Conservation (phyloP, 2,113 vertebrate species). For the Crotalus viridis region DNA sequence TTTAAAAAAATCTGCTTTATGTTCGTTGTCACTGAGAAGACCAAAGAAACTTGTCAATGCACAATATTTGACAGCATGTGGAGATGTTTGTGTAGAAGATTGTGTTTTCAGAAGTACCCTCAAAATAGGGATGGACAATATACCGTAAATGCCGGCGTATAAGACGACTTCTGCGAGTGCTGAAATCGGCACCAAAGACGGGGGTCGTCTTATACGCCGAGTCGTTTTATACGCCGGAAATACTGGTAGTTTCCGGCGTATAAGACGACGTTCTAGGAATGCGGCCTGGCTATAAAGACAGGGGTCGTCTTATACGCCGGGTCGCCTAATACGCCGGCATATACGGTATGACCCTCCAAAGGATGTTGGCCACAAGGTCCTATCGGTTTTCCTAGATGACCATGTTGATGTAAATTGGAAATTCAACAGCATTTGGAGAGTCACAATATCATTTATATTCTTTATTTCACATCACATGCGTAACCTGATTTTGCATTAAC, state of each 20-base stretch:
- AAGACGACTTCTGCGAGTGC: too few species aligned
- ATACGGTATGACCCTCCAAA: background rate
- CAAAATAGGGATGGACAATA: background rate
- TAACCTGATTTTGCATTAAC: background rate
- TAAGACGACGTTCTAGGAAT: too few species aligned
- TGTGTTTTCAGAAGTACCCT: background rate
- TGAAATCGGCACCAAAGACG: too few species aligned
- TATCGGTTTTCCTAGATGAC: background rate
- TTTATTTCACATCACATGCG: background rate
- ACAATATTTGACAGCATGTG: background rate
- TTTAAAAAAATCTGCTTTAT: background rate
- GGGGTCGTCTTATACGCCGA: too few species aligned
- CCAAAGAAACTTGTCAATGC: background rate
- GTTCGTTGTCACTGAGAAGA: background rate
- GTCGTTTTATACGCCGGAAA: too few species aligned
- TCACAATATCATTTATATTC: background rate
- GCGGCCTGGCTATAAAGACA: too few species aligned
- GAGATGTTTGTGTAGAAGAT: background rate
- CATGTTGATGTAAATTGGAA: background rate
- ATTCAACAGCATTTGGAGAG: background rate
- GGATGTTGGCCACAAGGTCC: background rate
- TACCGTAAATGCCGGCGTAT: background rate
- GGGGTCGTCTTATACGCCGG: too few species aligned
- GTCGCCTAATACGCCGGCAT: too few species aligned
- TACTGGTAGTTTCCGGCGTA: too few species aligned